These are phyloP conservation scores for Pelochelys cantorii DNA, from an alignment of 2,797 vertebrate species.

Conservation along the genomic window DNA sequence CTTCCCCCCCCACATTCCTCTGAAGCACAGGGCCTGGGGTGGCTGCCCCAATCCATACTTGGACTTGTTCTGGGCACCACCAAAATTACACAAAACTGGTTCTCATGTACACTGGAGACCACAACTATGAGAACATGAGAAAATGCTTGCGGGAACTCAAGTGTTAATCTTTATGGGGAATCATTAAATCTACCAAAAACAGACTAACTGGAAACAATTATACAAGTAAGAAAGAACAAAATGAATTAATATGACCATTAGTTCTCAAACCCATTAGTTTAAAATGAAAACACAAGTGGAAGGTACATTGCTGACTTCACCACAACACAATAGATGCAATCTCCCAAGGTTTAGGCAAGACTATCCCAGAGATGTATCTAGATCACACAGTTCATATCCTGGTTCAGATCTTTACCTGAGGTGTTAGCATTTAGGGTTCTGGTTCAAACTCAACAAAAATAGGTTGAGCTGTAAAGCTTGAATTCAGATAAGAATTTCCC, in stretches of 20 bases:
- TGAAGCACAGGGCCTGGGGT: too few relatives aligned
- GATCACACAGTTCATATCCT: not conserved
- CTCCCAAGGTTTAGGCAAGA: not conserved
- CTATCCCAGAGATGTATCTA: slow-evolving; percentile 12
- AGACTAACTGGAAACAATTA: slow-evolving; percentile 66
- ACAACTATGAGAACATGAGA: slow-evolving; percentile 62
- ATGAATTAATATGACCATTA: slow-evolving; percentile 51
- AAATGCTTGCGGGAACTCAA: slow-evolving; percentile 58
- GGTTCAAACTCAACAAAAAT: not conserved
- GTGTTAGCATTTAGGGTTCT: not conserved
- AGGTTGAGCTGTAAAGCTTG: not conserved
- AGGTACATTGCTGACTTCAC: not conserved
- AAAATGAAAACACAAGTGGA: slow-evolving; percentile 43
- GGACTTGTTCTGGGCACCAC: too few relatives aligned
- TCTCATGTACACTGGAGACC: slow-evolving; percentile 54
- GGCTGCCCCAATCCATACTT: slow-evolving; percentile 12
- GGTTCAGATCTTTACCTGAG: slow-evolving; percentile 5
- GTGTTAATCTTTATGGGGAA: slow-evolving; percentile 70
- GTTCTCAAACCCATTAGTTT: slow-evolving; percentile 60
- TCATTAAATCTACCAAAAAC: slow-evolving; percentile 62
- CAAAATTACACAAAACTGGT: too few relatives aligned
- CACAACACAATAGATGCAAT: not conserved
- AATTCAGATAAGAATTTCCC: slow-evolving; percentile 2
- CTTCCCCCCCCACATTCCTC: too few relatives aligned
- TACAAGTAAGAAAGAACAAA: slow-evolving; percentile 48